A percentile compares a stretch with the other conserved stretches of the same genome.
Conservation (phyloP, 1,140 invertebrate species). For the Meloidogyne exigua region DNA sequence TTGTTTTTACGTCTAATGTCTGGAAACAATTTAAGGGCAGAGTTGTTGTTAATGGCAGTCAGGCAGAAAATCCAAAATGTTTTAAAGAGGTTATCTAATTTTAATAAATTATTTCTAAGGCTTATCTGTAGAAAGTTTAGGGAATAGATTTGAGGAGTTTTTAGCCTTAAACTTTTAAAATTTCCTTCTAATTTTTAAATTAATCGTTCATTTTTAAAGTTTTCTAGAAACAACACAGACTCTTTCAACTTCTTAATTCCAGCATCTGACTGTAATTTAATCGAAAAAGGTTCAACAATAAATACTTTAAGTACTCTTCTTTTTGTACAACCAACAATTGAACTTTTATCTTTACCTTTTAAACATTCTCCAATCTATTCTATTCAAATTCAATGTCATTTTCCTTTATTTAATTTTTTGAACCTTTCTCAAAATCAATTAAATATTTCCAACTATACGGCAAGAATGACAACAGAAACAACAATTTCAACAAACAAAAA, state of each 20-base stretch:
- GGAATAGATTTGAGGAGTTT: no score
- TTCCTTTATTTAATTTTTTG: background rate
- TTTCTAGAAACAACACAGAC: background rate
- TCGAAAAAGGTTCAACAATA: background rate
- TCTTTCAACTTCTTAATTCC: background rate
- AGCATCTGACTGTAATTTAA: background rate
- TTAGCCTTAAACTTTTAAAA: no score
- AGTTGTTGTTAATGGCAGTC: constrained; percentile 41
- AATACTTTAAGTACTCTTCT: background rate
- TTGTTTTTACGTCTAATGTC: constrained; percentile 36
- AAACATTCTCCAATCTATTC: background rate
- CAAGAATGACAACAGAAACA: no score
- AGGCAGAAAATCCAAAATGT: background rate
- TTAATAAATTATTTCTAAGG: no score
- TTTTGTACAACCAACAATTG: background rate
- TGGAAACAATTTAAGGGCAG: constrained; percentile 46
- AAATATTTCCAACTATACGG: no score
- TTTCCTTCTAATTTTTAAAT: no score
- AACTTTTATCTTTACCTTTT: background rate
- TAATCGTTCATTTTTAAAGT: background rate
- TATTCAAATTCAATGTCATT: constrained; percentile 5
- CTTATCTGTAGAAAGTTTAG: no score
- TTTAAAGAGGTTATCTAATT: background rate
- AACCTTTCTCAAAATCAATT: no score
- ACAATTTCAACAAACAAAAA: no score